A percentile compares a stretch with the other conserved stretches of the same genome.
phyloP scores from a whole-genome alignment of 2,113 vertebrate genomes.

The Stercorarius parasiticus region DNA sequence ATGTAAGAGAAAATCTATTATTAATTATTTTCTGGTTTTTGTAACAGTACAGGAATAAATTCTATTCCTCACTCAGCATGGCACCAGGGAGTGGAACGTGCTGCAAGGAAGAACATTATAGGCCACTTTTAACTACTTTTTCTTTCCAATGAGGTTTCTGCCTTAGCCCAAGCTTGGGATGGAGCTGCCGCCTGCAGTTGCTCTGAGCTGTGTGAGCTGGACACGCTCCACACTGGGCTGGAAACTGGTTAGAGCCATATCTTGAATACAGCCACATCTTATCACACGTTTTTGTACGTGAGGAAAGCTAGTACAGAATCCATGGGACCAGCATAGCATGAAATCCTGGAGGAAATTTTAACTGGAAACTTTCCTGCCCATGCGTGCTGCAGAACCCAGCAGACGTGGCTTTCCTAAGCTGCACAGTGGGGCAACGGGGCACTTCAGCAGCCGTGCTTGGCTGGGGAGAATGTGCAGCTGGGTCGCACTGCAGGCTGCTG shows the following conservation, averaged over 20 bases:
- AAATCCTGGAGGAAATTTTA: not conserved
- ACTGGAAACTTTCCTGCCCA: not conserved
- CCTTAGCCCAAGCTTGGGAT: not conserved
- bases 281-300: not conserved
- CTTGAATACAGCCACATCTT: not conserved
- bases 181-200: not conserved
- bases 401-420: not conserved
- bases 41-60: not conserved
- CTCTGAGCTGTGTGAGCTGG: not conserved
- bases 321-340: not conserved
- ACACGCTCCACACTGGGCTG: not conserved
- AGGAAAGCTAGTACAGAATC: not conserved
- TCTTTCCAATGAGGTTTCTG: not conserved
- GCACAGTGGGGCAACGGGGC: not conserved
- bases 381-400: not conserved
- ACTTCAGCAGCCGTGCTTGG: not conserved
- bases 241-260: not conserved
- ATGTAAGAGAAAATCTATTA: not conserved
- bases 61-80: not conserved
- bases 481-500: not conserved
- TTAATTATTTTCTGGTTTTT: not conserved
- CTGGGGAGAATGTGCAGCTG: not conserved
- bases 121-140: not conserved
- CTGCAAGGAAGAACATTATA: not conserved
- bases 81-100: not conserved